Base-by-base conservation (phyloP, 2,797 vertebrate genomes). In the Erethizon dorsatum region DNA sequence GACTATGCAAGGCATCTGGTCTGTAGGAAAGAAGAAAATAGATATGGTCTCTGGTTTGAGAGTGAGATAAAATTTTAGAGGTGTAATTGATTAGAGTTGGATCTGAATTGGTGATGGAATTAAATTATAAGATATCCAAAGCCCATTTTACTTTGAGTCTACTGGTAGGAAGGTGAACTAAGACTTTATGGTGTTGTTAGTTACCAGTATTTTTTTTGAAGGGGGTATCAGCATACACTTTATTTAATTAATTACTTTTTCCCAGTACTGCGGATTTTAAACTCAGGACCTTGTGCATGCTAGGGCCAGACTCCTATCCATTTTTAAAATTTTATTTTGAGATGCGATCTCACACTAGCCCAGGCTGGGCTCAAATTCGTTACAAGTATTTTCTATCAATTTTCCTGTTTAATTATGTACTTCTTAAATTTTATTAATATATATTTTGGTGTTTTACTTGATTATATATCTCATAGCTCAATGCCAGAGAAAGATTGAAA, bases 351-450 rank as follows among this genome's bases (percentile, higher is more conserved):
- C 24, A 75, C 24, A 75, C 24, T 47, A 28, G 24, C 24, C 22
- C 12, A 47, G 71, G 5, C 41, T 47, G 37, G 41, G 24, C 41
- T 75, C 12, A 28, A 26, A 45, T 24, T 75, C 28, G 5, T 45
- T 26, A 45, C 41, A 75, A 75, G 4, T 61, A 83, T 57, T 50
- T 82, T 61, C n/a, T 22, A 28, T 57, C 12, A 45, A 4, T 69
- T 90, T 86, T 75, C 45, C 41, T 95, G 22, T 91, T 93, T 65
- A 95, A 65, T 92, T 91, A 45, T 69, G 22, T 83, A 47, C 52
- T 89, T 95, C n/a, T 56, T 84, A 75, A 87, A 28, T 87, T 96
- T 86, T 75, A 57, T 85, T 89, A 83, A 90, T 67, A 13, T 85
- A 31, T 82, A 37, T 84, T 82, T 56, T 14, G 14, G 57, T n/a